These are phyloP conservation scores for Trichoplusia ni DNA, from an alignment of 1,140 invertebrate genomes.

Conservation along the genomic window DNA sequence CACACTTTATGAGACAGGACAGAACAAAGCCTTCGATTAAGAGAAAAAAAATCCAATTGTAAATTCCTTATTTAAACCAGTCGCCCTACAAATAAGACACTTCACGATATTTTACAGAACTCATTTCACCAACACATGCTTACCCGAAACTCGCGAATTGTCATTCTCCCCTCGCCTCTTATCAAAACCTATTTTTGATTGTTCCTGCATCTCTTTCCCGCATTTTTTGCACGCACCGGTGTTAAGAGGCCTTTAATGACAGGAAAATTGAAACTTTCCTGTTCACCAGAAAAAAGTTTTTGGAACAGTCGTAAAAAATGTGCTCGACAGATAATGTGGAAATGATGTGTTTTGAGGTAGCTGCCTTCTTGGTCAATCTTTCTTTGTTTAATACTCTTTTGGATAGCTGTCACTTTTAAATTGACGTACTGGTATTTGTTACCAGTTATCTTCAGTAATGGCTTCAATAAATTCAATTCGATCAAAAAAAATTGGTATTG, in stretches of 20 bases:
- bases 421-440: no score
- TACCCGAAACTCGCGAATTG: neutral
- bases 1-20: no score
- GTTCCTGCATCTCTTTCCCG: slow-evolving; percentile 12
- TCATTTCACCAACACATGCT: neutral
- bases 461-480: no score
- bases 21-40: neutral
- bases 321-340: slow-evolving; percentile 38
- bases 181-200: slow-evolving; percentile 45
- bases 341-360: slow-evolving; percentile 35
- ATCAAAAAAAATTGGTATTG: no score
- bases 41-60: neutral
- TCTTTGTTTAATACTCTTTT: no score
- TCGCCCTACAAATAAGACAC: neutral
- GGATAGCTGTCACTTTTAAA: no score
- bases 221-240: slow-evolving; percentile 21
- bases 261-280: slow-evolving; percentile 48
- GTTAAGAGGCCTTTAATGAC: slow-evolving; percentile 47
- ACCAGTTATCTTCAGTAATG: no score
- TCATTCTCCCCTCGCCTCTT: slow-evolving; percentile 1
- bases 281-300: slow-evolving; percentile 35
- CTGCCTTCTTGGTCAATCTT: neutral
- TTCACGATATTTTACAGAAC: neutral
- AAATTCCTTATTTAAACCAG: neutral
- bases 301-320: slow-evolving; percentile 44